Conservation (phyloP, 2,888 invertebrate genomes). For the Drosophila prolongata region DNA sequence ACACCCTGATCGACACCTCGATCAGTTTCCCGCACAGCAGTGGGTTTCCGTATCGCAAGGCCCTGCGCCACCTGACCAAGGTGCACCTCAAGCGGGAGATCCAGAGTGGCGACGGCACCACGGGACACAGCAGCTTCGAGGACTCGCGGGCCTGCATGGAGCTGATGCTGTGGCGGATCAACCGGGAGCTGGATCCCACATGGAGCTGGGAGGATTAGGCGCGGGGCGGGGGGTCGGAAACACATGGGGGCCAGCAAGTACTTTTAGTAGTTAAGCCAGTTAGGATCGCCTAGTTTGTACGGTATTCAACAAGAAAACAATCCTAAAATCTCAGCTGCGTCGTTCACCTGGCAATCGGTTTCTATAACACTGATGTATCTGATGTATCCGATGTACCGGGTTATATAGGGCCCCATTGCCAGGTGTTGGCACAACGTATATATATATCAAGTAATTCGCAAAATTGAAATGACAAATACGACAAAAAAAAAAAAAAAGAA, state of each 20-base stretch:
- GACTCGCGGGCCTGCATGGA: slow-evolving; percentile 96
- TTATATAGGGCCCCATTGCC: slow-evolving; percentile 3
- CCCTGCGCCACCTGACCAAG: slow-evolving; percentile 91
- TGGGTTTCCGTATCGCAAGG: slow-evolving; percentile 93
- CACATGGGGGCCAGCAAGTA: slow-evolving; percentile 34
- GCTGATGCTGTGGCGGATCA: slow-evolving; percentile 92
- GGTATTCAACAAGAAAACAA: slow-evolving; percentile 6
- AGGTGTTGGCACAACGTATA: slow-evolving; percentile 10
- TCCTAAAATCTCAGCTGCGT: slow-evolving; percentile 19
- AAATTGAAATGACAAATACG: slow-evolving; percentile 5
- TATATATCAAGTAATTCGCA: slow-evolving; percentile 1
- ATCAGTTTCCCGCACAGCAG: slow-evolving; percentile 93
- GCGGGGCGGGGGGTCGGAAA: neutral
- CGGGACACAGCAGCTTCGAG: slow-evolving; percentile 96
- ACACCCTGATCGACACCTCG: slow-evolving; percentile 94
- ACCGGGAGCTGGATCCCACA: slow-evolving; percentile 74
- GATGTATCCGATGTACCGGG: neutral
- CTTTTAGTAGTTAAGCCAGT: slow-evolving; percentile 34
- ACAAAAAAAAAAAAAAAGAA: neutral
- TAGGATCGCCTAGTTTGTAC: slow-evolving; percentile 20
- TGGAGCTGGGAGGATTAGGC: slow-evolving; percentile 55
- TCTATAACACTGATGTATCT: neutral
- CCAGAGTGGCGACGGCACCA: slow-evolving; percentile 87
- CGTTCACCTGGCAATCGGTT: slow-evolving; percentile 19
- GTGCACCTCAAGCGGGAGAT: slow-evolving; percentile 92